Evolutionary conservation across 2,113 vertebrate species (phyloP), one percentile per base, ranked within the genome.

Genomic region (Sardina pilchardus): DNA sequence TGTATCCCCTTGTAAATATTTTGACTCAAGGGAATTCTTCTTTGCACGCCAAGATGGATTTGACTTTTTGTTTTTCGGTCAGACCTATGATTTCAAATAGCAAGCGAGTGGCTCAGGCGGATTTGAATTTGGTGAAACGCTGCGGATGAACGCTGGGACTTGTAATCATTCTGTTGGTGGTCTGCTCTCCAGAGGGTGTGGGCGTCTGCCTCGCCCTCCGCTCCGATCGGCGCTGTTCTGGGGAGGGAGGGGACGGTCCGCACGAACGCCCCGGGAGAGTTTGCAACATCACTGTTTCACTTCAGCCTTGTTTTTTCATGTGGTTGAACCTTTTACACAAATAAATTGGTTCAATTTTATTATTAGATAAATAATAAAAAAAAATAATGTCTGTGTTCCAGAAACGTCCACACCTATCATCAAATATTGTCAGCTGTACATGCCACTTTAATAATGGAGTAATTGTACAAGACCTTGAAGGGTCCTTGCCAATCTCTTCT

Each of bases 1-100:
- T 83, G 45, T 86, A 75, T 86, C 71, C 19, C 59, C 81, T 21
- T 87, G 84, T 85, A 85, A 85, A 85, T 85, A 84, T 81, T 83
- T 36, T 83, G 71, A 87, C 36, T 42, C 43, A 36, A 36, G 71
- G 39, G 4, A 53, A 83, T 81, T 86, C n/a, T 45, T 56, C 82
- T 86, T 75, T 86, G 59, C 56, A 16, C 39, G 47, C 48, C 56
- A 84, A 48, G 86, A 84, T 63, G 84, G 78, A 82, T 84, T 21
- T 82, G 30, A 36, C 81, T 78, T 83, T 67, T 21, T 24, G 3
- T 36, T 78, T 30, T 34, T 17, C 71, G 0, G 63, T 71, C 63
- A 9, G 24, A 59, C 14, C 17, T 78, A 78, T 78, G 21, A 36
- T 78, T 36, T 36, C 34, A 14, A 78, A 78, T 78, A 10, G 71